Conservation (phyloP, 2,797 vertebrate genomes). For the Threskiornis aethiopicus region DNA sequence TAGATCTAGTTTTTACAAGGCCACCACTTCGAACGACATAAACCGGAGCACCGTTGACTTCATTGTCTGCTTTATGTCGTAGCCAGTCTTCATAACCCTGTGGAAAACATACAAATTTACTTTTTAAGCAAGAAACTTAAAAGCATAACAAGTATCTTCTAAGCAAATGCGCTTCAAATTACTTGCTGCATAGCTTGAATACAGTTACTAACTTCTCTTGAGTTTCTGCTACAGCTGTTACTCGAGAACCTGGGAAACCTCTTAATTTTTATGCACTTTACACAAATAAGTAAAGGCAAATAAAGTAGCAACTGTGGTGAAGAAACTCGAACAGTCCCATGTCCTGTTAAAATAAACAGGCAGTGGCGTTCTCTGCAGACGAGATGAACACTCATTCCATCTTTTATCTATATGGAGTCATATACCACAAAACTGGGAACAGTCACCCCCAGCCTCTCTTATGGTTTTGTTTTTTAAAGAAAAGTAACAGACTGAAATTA, state of each 20-base stretch:
- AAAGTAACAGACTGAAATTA: neutral
- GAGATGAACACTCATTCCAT: neutral
- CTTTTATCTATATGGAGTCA: neutral
- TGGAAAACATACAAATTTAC: neutral
- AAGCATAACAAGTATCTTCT: neutral
- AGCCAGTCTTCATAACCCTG: conserved; percentile 99
- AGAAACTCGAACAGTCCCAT: neutral
- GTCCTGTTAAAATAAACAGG: neutral
- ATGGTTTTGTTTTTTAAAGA: neutral
- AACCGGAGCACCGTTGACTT: conserved; percentile 96
- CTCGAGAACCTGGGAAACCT: neutral
- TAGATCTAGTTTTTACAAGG: conserved; percentile 96
- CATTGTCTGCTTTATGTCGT: conserved; percentile 96
- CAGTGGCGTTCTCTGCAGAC: neutral
- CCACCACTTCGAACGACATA: conserved; percentile 97
- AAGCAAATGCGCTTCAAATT: neutral
- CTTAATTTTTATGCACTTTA: neutral
- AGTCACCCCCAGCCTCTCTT: neutral
- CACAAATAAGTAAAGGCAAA: neutral
- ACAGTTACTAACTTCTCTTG: neutral
- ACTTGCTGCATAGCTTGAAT: neutral
- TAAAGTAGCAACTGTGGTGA: neutral
- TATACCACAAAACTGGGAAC: neutral
- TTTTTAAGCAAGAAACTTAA: neutral
- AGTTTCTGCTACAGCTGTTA: neutral